Evolutionary conservation across 2,113 vertebrate genomes (phyloP).

Genomic region (Vicugna pacos): DNA sequence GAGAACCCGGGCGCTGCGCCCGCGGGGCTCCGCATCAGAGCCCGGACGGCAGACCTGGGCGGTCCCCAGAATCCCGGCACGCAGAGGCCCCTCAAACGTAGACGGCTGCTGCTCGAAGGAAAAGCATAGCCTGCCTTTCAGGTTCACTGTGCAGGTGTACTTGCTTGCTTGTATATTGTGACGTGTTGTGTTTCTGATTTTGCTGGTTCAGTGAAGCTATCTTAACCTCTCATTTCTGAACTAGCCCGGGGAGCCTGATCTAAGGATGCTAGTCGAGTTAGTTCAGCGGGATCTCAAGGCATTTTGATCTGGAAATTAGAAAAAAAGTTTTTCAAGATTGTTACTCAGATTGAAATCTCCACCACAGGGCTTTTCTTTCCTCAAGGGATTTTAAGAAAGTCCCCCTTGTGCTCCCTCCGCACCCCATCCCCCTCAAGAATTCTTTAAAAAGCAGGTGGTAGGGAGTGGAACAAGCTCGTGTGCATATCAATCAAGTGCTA

Average conservation of each 20-base stretch:
- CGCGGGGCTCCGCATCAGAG: constrained; percentile 36
- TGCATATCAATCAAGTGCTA: constrained; percentile 44
- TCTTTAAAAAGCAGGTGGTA: background rate
- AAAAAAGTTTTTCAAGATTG: background rate
- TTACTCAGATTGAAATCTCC: background rate
- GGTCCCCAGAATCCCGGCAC: background rate
- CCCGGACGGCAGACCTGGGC: background rate
- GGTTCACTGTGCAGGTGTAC: no score
- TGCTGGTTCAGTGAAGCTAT: background rate
- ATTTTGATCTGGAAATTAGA: background rate
- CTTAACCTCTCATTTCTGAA: background rate
- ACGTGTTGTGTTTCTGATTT: background rate
- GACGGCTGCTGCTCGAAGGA: background rate
- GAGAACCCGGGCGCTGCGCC: background rate
- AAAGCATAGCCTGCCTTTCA: background rate
- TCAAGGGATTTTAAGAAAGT: background rate
- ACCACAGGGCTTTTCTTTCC: background rate
- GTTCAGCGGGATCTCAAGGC: background rate
- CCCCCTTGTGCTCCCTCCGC: no score
- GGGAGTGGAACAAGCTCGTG: background rate
- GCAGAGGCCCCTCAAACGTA: background rate
- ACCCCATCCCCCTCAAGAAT: background rate
- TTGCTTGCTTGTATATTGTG: background rate
- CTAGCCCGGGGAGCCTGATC: background rate
- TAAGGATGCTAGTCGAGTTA: background rate